phyloP scores from a whole-genome alignment of 2,797 vertebrate genomes.

The Ambastaia sidthimunki region DNA sequence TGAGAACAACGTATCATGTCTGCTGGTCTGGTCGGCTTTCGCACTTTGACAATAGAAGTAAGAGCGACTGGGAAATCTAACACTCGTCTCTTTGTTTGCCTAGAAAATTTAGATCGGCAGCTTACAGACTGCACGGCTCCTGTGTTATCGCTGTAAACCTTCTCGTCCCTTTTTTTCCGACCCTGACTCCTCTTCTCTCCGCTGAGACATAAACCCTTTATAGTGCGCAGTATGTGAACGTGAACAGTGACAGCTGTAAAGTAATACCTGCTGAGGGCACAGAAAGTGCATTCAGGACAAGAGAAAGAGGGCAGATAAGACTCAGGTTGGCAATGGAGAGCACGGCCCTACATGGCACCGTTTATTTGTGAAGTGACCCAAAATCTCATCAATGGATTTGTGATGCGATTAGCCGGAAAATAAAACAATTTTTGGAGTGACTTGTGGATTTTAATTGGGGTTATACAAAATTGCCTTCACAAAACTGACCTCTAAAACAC shows the following conservation, averaged over 20 bases:
- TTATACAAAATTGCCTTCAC: conserved; percentile 6
- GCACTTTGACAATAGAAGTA: conserved; percentile 73
- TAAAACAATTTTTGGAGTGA: conserved; percentile 56
- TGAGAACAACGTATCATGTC: conserved; percentile 72
- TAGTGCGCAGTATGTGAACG: conserved; percentile 55
- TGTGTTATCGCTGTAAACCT: conserved; percentile 78
- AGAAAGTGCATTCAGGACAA: conserved; percentile 60
- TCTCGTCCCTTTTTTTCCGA: conserved; percentile 66
- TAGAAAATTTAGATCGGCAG: conserved; percentile 76
- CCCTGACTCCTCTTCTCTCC: conserved; percentile 42
- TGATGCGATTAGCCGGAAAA: conserved; percentile 61
- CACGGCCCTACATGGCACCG: conserved; percentile 47
- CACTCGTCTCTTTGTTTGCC: conserved; percentile 77
- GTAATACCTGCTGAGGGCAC: conserved; percentile 67
- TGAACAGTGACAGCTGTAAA: conserved; percentile 68
- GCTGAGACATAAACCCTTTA: conserved; percentile 70
- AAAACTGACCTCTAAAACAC: background rate
- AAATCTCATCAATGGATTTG: conserved; percentile 64
- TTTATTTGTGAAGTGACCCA: conserved; percentile 70
- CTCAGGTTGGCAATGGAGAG: conserved; percentile 55
- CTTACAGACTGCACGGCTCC: conserved; percentile 82
- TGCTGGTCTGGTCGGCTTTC: conserved; percentile 74
- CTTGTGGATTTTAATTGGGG: conserved; percentile 32
- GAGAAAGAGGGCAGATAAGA: conserved; percentile 62
- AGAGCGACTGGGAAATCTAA: conserved; percentile 81